These are phyloP conservation scores for Nasonia longicornis DNA, from an alignment of 1,140 invertebrate genomes.

Conservation along the genomic window DNA sequence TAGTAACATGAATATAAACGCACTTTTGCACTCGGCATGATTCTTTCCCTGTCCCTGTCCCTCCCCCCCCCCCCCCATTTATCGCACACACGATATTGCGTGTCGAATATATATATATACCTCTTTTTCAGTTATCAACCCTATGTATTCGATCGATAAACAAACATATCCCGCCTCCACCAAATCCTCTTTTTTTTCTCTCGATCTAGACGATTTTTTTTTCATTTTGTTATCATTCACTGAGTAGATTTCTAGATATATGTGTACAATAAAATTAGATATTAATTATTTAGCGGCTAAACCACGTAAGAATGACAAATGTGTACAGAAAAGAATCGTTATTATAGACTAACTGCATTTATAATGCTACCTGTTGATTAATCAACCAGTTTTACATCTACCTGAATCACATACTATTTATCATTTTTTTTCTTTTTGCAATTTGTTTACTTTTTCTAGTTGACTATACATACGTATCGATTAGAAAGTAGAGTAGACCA, in stretches of 20 bases:
- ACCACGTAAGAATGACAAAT: conserved; percentile 10
- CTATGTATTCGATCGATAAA: conserved; percentile 3
- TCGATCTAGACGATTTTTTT: conserved; percentile 15
- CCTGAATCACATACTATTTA: not conserved
- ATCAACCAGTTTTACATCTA: conserved; percentile 23
- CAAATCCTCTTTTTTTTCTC: not conserved
- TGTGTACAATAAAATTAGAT: conserved; percentile 12
- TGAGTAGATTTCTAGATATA: conserved; percentile 38
- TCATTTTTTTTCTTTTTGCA: conserved; percentile 6
- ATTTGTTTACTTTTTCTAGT: conserved; percentile 28
- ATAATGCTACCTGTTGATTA: conserved; percentile 39
- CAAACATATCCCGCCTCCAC: not conserved
- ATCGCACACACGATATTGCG: conserved; percentile 16
- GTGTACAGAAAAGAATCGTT: conserved; percentile 25
- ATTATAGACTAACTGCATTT: conserved; percentile 41
- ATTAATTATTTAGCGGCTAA: conserved; percentile 30
- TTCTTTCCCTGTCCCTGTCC: not conserved
- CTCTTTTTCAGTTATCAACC: conserved; percentile 15
- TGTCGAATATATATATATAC: not conserved
- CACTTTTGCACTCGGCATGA: conserved; percentile 43
- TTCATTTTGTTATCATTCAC: not conserved
- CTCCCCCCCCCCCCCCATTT: not conserved
- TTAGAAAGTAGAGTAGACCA: conserved; percentile 37
- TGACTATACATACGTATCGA: not conserved
- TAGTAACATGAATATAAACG: conserved; percentile 21